phyloP scores from a whole-genome alignment of 2,113 vertebrate genomes.

The Carlito syrichta region DNA sequence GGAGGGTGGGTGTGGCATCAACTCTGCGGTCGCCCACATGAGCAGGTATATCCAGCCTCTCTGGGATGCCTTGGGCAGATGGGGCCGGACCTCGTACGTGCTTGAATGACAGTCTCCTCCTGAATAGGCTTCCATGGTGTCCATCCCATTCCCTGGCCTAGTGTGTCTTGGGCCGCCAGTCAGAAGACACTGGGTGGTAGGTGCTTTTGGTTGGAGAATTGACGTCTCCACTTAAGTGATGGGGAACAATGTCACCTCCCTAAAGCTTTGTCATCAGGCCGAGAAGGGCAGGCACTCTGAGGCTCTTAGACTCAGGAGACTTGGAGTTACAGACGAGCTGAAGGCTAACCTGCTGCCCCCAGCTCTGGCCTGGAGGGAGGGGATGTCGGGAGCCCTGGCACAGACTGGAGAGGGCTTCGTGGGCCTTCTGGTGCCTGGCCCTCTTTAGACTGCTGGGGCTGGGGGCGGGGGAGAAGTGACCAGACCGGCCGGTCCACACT shows the following conservation, averaged over 20 bases:
- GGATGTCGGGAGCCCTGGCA: constrained; percentile 26
- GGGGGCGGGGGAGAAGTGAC: background rate
- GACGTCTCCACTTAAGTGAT: constrained; percentile 40
- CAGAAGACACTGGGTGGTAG: constrained; percentile 33
- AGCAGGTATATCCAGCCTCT: constrained; percentile 1
- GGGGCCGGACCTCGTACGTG: constrained; percentile 14
- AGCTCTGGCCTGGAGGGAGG: constrained; percentile 52
- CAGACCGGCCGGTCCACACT: background rate
- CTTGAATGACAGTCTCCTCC: constrained; percentile 37
- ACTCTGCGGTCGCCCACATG: constrained; percentile 32
- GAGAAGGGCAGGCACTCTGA: too few relatives aligned
- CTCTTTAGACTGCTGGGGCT: background rate
- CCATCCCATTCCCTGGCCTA: background rate
- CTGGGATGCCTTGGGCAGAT: constrained; percentile 40
- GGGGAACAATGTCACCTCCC: background rate
- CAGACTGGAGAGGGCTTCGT: background rate
- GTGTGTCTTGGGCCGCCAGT: constrained; percentile 5
- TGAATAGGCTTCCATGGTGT: constrained; percentile 13
- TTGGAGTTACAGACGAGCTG: constrained; percentile 54
- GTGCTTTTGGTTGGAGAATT: constrained; percentile 28
- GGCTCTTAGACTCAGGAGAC: constrained; percentile 2
- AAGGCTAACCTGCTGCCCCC: background rate
- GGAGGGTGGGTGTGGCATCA: background rate
- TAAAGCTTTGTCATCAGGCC: constrained; percentile 30
- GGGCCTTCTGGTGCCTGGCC: constrained; percentile 37